These are phyloP conservation scores for Musca domestica DNA, from an alignment of 1,140 invertebrate genomes.

Conservation along the genomic window DNA sequence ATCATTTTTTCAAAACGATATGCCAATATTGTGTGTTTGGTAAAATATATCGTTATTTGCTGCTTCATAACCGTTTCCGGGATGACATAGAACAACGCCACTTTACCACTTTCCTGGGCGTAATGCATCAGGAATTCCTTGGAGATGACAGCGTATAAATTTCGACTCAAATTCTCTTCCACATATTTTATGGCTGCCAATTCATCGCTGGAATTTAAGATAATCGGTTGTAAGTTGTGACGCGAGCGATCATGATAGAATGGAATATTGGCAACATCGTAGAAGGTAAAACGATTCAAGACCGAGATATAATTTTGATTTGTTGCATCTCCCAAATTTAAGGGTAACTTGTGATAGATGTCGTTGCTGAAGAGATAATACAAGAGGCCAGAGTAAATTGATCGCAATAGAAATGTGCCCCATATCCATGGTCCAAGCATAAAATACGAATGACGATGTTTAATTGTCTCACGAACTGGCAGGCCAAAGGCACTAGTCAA, in stretches of 20 bases:
- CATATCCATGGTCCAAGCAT: slow-evolving; percentile 25
- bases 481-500: no score
- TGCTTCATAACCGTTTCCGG: slow-evolving; percentile 33
- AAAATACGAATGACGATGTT: no score
- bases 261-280: slow-evolving; percentile 31
- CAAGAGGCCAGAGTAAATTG: slow-evolving; percentile 36
- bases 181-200: slow-evolving; percentile 28
- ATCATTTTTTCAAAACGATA: slow-evolving; percentile 31
- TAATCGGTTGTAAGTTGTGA: background rate
- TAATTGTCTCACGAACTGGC: no score
- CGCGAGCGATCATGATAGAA: slow-evolving; percentile 20
- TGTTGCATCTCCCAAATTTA: slow-evolving; percentile 27
- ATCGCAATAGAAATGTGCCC: slow-evolving; percentile 31
- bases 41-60: slow-evolving; percentile 37
- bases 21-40: slow-evolving; percentile 35
- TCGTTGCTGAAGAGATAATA: slow-evolving; percentile 35
- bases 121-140: slow-evolving; percentile 30
- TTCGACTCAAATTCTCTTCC: slow-evolving; percentile 12
- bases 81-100: slow-evolving; percentile 32
- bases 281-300: slow-evolving; percentile 30
- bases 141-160: slow-evolving; percentile 27
- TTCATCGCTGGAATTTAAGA: slow-evolving; percentile 30
- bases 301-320: slow-evolving; percentile 29
- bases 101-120: slow-evolving; percentile 18
- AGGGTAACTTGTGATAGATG: slow-evolving; percentile 32